Percentiles rank a stretch among this genome's conserved stretches.
Conservation (phyloP, 2,113 vertebrate species). For the Tursiops truncatus region DNA sequence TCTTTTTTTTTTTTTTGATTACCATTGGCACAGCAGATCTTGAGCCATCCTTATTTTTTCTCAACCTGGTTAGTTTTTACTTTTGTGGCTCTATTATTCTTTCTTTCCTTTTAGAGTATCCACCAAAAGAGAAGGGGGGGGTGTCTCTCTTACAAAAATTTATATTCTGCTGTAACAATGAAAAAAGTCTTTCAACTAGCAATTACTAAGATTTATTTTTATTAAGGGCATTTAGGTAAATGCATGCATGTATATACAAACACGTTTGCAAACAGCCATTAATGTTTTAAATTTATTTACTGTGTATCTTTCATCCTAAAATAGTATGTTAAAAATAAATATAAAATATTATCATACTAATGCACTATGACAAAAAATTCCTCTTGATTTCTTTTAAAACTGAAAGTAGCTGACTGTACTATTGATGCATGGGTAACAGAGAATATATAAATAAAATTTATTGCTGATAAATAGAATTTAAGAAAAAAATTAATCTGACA, state of each 20-base stretch:
- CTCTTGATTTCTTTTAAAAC: neutral
- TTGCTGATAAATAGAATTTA: neutral
- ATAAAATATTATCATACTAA: neutral
- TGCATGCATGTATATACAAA: neutral
- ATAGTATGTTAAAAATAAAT: neutral
- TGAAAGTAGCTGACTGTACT: neutral
- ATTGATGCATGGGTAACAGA: neutral
- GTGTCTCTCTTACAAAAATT: neutral
- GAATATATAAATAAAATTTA: slow-evolving; percentile 18
- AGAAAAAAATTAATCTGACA: slow-evolving; percentile 27
- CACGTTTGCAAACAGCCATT: neutral
- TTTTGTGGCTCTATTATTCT: neutral
- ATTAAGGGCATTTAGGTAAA: neutral
- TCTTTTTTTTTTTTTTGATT: neutral
- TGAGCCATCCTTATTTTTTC: neutral
- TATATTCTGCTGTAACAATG: neutral
- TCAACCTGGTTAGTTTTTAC: neutral
- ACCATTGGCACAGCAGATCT: neutral
- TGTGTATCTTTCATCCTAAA: neutral
- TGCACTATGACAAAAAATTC: neutral
- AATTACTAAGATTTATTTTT: neutral
- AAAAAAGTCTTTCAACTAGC: neutral
- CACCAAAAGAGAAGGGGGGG: neutral
- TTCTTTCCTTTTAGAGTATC: neutral
- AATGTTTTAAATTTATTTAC: neutral